A percentile compares a stretch with the other conserved stretches of the same genome.
Conservation (phyloP, 2,797 vertebrate species). For the Parauchenoglanis punctatus region DNA sequence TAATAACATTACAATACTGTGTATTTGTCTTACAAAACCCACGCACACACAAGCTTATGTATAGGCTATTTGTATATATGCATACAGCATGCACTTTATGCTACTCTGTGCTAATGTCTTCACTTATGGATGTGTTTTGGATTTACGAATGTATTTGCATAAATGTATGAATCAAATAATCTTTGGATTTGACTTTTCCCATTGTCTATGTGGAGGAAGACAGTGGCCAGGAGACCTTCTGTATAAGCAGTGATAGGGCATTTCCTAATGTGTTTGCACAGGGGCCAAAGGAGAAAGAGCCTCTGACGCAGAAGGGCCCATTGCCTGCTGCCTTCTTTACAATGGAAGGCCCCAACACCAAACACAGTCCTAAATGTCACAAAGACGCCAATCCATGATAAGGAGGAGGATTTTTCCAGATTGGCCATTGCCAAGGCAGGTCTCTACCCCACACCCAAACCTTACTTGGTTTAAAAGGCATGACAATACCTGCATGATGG, state of each 20-base stretch:
- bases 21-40: neutral
- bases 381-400: slow-evolving; percentile 29
- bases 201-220: slow-evolving; percentile 41
- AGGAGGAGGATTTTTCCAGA: slow-evolving; percentile 40
- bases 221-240: slow-evolving; percentile 58
- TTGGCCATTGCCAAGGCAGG: slow-evolving; percentile 39
- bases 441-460: slow-evolving; percentile 28
- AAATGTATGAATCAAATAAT: slow-evolving; percentile 39
- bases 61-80: neutral
- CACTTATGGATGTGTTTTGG: slow-evolving; percentile 19
- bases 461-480: slow-evolving; percentile 44
- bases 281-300: slow-evolving; percentile 73
- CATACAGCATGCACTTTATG: neutral
- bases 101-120: slow-evolving; percentile 25
- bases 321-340: slow-evolving; percentile 61
- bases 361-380: slow-evolving; percentile 62
- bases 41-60: no score
- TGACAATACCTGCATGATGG: slow-evolving; percentile 23
- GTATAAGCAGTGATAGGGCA: slow-evolving; percentile 80
- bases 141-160: slow-evolving; percentile 26
- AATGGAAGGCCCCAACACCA: slow-evolving; percentile 57
- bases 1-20: neutral
- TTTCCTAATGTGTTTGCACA: slow-evolving; percentile 83
- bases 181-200: slow-evolving; percentile 31
- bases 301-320: slow-evolving; percentile 79